Percentiles rank a stretch among this genome's conserved stretches.
Conservation (phyloP, 2,797 vertebrate species). For the Neosilurus hyrtlii region DNA sequence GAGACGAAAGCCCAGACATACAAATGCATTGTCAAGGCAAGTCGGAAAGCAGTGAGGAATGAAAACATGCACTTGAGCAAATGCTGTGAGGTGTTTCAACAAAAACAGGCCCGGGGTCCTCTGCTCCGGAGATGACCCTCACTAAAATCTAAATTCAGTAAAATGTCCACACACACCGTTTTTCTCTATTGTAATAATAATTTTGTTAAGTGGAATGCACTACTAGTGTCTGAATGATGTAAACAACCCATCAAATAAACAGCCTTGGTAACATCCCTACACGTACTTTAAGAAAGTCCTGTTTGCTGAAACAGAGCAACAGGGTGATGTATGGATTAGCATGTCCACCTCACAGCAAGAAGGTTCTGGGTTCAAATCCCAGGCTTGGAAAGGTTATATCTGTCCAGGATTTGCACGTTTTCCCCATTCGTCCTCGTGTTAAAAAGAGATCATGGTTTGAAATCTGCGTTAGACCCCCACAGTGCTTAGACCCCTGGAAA, state of each 20-base stretch:
- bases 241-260: background rate
- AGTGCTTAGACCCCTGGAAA: no score
- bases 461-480: no score
- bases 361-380: no score
- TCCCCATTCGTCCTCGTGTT: no score
- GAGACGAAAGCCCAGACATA: constrained; percentile 56
- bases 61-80: constrained; percentile 59
- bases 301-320: background rate
- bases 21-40: constrained; percentile 62
- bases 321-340: no score
- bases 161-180: background rate
- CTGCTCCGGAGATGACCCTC: background rate
- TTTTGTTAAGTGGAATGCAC: background rate
- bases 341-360: no score
- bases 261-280: background rate
- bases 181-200: background rate
- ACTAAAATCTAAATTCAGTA: background rate
- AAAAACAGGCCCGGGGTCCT: constrained; percentile 24
- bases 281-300: background rate
- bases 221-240: background rate
- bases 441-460: no score
- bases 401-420: no score
- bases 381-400: no score
- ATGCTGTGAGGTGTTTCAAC: constrained; percentile 46
- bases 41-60: constrained; percentile 56